phyloP scores from a whole-genome alignment of 2,888 invertebrate species.

The Orthosia incerta region DNA sequence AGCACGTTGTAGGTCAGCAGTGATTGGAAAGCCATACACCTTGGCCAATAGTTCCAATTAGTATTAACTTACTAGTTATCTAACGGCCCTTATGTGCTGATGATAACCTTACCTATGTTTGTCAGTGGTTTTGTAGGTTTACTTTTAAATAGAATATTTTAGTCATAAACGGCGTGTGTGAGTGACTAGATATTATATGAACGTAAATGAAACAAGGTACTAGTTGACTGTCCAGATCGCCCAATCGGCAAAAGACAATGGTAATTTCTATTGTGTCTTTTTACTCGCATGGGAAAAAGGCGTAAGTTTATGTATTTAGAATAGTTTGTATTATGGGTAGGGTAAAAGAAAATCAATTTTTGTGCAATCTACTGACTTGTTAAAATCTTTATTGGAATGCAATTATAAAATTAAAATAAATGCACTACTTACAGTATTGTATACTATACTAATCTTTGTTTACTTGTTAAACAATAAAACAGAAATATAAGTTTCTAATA shows the following conservation, averaged over 20 bases:
- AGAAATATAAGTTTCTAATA: conserved; percentile 6
- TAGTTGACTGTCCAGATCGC: too few relatives aligned
- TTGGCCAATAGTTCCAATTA: conserved; percentile 47
- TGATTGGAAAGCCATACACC: conserved; percentile 60
- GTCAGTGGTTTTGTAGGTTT: neutral
- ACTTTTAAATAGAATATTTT: neutral
- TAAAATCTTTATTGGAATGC: conserved; percentile 64
- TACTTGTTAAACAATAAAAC: conserved; percentile 4
- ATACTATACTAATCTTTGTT: conserved; percentile 23
- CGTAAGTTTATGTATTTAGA: too few relatives aligned
- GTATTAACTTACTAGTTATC: conserved; percentile 35
- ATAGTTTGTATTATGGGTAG: conserved; percentile 1
- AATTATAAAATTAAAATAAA: conserved; percentile 34
- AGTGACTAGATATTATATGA: too few relatives aligned
- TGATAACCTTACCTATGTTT: conserved; percentile 15
- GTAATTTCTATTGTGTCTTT: too few relatives aligned
- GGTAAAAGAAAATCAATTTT: conserved; percentile 45
- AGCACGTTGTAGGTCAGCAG: conserved; percentile 54
- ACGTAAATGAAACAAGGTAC: too few relatives aligned
- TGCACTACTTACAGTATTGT: conserved; percentile 27
- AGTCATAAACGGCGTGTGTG: too few relatives aligned
- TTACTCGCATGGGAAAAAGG: too few relatives aligned
- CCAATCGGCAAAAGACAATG: too few relatives aligned
- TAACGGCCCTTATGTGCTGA: conserved; percentile 24
- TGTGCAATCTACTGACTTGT: conserved; percentile 50